phyloP scores from a whole-genome alignment of 2,113 vertebrate genomes.

The Thermophis baileyi region DNA sequence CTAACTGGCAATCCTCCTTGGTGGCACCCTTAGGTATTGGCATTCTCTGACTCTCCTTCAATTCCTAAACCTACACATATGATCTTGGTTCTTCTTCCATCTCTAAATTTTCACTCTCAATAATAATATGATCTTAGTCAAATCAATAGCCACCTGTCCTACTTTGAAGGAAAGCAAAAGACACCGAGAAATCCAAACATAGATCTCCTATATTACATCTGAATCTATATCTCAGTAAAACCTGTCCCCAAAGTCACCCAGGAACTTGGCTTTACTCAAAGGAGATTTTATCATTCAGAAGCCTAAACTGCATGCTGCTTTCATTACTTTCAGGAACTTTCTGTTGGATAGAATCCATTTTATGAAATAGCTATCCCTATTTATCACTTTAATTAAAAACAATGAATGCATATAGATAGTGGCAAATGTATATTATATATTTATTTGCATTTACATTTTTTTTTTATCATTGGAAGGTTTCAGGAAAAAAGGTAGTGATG shows the following conservation, averaged over 20 bases:
- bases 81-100: not conserved
- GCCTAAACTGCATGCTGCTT: not conserved
- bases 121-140: not conserved
- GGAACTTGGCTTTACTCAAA: too few species aligned
- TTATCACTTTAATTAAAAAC: not conserved
- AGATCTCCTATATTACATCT: not conserved
- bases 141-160: not conserved
- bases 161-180: not conserved
- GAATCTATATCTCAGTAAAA: not conserved
- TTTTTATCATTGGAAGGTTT: slow-evolving; percentile 45
- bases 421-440: not conserved
- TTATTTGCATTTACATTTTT: slow-evolving; percentile 2
- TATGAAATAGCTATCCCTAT: not conserved
- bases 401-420: not conserved
- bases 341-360: not conserved
- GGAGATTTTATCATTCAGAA: not conserved
- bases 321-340: not conserved
- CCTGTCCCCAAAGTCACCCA: not conserved
- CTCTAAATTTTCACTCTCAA: not conserved
- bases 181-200: not conserved
- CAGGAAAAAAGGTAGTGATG: slow-evolving; percentile 41
- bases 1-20: not conserved
- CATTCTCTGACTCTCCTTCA: not conserved
- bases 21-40: not conserved
- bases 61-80: not conserved